phyloP scores from a whole-genome alignment of 30 jellyfish, hydroid and myxozoan genomes.

The Cassiopea xamachana region DNA sequence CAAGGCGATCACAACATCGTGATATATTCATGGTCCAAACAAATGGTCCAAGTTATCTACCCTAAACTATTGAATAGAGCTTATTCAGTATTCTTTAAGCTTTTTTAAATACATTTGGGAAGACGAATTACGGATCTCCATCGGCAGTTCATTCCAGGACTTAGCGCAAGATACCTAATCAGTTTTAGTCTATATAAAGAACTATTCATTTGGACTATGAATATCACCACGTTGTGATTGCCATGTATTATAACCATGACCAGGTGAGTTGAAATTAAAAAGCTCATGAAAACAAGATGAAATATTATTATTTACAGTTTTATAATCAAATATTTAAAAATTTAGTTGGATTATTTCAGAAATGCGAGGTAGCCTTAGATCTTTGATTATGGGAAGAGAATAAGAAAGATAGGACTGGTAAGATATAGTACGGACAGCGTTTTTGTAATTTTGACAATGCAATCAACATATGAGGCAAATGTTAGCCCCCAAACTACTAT shows the following conservation, averaged over 20 bases:
- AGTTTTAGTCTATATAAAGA: not conserved
- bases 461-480: slow-evolving; percentile 28
- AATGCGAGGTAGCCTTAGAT: not conserved
- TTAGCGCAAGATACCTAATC: not conserved
- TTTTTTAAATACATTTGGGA: too few species aligned
- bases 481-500: slow-evolving; percentile 22
- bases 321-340: not conserved
- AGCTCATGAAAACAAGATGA: too few species aligned
- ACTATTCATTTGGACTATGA: not conserved
- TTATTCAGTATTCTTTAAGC: too few species aligned
- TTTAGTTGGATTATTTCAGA: not conserved
- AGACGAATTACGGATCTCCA: too few species aligned
- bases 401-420: not conserved
- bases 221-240: not conserved
- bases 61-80: too few species aligned
- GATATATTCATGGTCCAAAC: too few species aligned
- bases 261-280: not conserved
- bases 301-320: too few species aligned
- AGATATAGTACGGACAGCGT: not conserved
- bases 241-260: not conserved
- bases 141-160: too few species aligned
- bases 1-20: too few species aligned
- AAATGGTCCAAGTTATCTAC: too few species aligned
- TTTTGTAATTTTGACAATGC: slow-evolving; percentile 2
- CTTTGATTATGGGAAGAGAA: not conserved